These are phyloP conservation scores for Hippocampus mohnikei DNA, from an alignment of 2,113 vertebrate species.

Conservation along the genomic window DNA sequence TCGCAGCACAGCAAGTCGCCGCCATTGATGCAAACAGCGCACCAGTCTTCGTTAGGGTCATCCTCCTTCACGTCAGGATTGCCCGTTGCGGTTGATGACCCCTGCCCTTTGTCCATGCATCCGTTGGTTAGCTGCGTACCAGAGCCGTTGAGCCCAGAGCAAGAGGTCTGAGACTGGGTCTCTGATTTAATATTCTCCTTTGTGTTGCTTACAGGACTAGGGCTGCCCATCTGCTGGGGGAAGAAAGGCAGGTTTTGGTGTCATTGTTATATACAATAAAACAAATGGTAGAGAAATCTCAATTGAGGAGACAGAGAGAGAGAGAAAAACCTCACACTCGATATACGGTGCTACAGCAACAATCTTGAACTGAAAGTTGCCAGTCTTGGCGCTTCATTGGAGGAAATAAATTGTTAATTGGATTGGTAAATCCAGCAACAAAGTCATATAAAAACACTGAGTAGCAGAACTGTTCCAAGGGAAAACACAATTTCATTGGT, in stretches of 20 bases:
- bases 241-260: conserved; percentile 2
- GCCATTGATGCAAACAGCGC: conserved; percentile 95
- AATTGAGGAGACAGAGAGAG: too few relatives aligned
- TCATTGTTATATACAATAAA: neutral
- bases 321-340: too few relatives aligned
- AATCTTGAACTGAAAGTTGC: too few relatives aligned
- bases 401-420: too few relatives aligned
- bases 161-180: conserved; percentile 73
- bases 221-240: conserved; percentile 86
- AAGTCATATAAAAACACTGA: too few relatives aligned
- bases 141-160: conserved; percentile 57
- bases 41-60: conserved; percentile 98
- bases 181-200: conserved; percentile 88
- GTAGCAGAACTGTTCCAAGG: too few relatives aligned
- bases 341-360: too few relatives aligned
- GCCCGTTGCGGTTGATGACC: conserved; percentile 8
- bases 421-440: too few relatives aligned
- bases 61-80: conserved; percentile 78
- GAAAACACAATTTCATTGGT: too few relatives aligned
- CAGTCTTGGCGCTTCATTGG: too few relatives aligned
- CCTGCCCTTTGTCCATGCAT: conserved; percentile 61
- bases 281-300: neutral
- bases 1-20: conserved; percentile 95
- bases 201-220: conserved; percentile 89
- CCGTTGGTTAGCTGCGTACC: conserved; percentile 80